These are phyloP conservation scores for Gymnodraco acuticeps DNA, from an alignment of 2,797 vertebrate genomes.

Conservation along the genomic window DNA sequence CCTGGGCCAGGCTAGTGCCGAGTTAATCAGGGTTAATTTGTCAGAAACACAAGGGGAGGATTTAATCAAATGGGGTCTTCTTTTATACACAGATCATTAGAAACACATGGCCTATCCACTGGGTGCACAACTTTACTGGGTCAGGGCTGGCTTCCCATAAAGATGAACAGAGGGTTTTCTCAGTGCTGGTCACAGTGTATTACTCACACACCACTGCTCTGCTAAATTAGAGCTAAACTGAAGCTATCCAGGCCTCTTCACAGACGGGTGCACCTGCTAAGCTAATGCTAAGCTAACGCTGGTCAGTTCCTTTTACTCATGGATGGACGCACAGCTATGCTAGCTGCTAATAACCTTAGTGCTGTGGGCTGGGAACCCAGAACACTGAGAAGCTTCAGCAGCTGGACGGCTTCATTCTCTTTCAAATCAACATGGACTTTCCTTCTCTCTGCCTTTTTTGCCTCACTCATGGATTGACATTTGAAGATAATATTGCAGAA, in stretches of 20 bases:
- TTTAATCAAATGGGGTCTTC: slow-evolving; percentile 73
- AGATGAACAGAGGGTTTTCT: slow-evolving; percentile 69
- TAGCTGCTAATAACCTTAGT: slow-evolving; percentile 52
- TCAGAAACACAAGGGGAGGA: slow-evolving; percentile 74
- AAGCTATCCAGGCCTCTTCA: slow-evolving; percentile 62
- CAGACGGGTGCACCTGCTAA: slow-evolving; percentile 68
- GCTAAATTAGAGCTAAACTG: slow-evolving; percentile 67
- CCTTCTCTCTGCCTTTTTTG: slow-evolving; percentile 5
- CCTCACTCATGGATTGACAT: slow-evolving; percentile 14
- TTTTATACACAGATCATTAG: slow-evolving; percentile 75
- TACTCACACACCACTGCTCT: slow-evolving; percentile 61
- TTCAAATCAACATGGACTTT: slow-evolving; percentile 14
- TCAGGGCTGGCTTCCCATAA: slow-evolving; percentile 72
- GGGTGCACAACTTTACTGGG: slow-evolving; percentile 70
- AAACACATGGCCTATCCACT: slow-evolving; percentile 65
- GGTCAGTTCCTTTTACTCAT: slow-evolving; percentile 69
- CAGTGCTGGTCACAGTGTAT: slow-evolving; percentile 64
- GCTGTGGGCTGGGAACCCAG: slow-evolving; percentile 4
- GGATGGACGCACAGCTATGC: slow-evolving; percentile 62
- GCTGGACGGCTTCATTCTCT: slow-evolving; percentile 8
- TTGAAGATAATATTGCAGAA: slow-evolving; percentile 19
- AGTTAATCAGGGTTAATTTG: slow-evolving; percentile 82
- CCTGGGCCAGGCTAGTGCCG: slow-evolving; percentile 57
- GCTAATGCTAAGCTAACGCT: slow-evolving; percentile 74
- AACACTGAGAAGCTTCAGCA: slow-evolving; percentile 16